Base-by-base conservation (phyloP, 1,140 invertebrate genomes). In the Drosophila paulistorum region DNA sequence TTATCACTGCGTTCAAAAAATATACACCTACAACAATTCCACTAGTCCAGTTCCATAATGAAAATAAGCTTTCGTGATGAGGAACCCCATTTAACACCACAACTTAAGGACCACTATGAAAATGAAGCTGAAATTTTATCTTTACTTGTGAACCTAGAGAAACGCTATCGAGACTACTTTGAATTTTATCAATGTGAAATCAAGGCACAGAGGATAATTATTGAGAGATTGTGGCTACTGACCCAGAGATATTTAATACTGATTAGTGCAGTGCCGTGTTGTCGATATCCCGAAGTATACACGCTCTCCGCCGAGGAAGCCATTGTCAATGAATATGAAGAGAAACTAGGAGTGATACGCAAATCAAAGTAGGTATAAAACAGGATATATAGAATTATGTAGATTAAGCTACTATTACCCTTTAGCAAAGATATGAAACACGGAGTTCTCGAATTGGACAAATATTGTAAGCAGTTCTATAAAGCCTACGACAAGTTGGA, bases 321-420 rank as follows among this genome's bases (percentile, higher is more conserved):
- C 0, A 84, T 89, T 7, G 57, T 90, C 39, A 89, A 90, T 51
- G 84, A 89, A 26, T 89, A 90, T 57, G 84, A 90, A 65, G 84
- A 89, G 20, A 89, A 89, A 26, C 17, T 84, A 11, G 68, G 81
- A 58, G 59, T 71, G 0, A 2, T 89, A 26, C 77, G 84, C 0
- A 1, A 33, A 7, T 81, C 84, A 0, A 89, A 74, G 84, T 89
- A 61, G 55, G 69, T n/a, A 23, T 3, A 17, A 2, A 17, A 26
- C 30, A 10, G 5, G 0, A 6, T 14, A 33, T 20, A 39, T n/a
- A 41, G 11, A 13, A 0, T 11, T 11, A 23, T 3, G 23, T 30
- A 7, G 30, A 63, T n/a, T n/a, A 7, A 33, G 20, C 14, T 20
- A 35, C 13, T 6, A 1, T 9, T 1, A 5, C 9, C 7, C 1